A percentile compares a stretch with the other conserved stretches of the same genome.
Conservation (phyloP, 2,113 vertebrate species). For the Proteles cristata region DNA sequence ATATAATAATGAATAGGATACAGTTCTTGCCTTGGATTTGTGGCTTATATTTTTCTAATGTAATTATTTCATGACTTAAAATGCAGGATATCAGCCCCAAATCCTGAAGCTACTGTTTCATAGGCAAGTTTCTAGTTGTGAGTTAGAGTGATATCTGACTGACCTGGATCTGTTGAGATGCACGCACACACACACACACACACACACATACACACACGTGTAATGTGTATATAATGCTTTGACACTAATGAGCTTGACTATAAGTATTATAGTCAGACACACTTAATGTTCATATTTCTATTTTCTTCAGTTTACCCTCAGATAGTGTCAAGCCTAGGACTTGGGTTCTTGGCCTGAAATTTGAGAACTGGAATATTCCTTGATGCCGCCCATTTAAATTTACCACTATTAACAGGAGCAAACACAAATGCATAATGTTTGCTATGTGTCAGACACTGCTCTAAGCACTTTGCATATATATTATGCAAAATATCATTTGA, state of each 20-base stretch:
- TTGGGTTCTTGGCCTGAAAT: background rate
- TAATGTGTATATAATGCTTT: background rate
- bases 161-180: background rate
- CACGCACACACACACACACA: background rate
- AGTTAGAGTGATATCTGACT: background rate
- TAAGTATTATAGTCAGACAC: background rate
- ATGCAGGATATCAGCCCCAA: background rate
- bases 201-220: background rate
- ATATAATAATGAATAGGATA: background rate
- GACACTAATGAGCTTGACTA: background rate
- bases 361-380: background rate
- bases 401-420: background rate
- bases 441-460: background rate
- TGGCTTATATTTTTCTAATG: background rate
- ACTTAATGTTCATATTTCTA: background rate
- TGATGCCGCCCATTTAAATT: background rate
- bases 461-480: background rate
- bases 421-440: background rate
- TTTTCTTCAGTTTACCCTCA: background rate
- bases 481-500: background rate
- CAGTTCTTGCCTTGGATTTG: background rate
- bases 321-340: background rate
- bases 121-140: background rate
- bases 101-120: background rate
- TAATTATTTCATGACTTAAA: background rate